Percentiles rank a stretch among this genome's conserved stretches.
Evolutionary conservation across 2,113 vertebrate genomes (phyloP).

Genomic region (Megaptera novaeangliae): DNA sequence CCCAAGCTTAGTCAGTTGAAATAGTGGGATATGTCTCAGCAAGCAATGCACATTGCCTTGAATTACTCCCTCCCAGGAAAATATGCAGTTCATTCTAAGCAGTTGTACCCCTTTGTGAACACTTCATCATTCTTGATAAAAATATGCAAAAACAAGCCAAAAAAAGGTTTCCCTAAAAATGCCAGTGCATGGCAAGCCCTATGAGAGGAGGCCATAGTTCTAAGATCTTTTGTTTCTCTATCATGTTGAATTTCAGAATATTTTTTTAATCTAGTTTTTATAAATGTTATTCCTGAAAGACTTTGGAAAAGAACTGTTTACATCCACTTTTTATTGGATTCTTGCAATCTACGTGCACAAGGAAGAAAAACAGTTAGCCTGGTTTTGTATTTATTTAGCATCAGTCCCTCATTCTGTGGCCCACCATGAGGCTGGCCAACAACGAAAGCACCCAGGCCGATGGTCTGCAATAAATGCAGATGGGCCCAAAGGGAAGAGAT

Average conservation of each 20-base stretch:
- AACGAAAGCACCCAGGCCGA: neutral
- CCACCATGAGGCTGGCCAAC: neutral
- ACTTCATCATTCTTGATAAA: constrained; percentile 5
- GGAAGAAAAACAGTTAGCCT: neutral
- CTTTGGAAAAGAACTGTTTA: neutral
- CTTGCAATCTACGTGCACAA: neutral
- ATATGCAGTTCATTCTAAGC: neutral
- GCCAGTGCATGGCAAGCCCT: neutral
- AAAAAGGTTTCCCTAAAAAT: neutral
- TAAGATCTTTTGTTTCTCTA: constrained; percentile 7
- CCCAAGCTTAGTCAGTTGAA: neutral
- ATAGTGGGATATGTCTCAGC: neutral
- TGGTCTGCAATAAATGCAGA: neutral
- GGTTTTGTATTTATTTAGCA: neutral
- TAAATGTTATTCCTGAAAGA: constrained; percentile 8
- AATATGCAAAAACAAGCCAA: neutral
- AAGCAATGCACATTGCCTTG: neutral
- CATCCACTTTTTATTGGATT: neutral
- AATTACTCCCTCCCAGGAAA: neutral
- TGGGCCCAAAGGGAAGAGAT: neutral
- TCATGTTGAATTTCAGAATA: neutral
- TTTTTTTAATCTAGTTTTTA: neutral
- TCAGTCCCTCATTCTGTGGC: neutral
- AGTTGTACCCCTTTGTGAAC: neutral
- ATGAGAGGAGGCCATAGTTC: constrained; percentile 4